Percentiles rank a stretch among this genome's conserved stretches.
phyloP scores from a whole-genome alignment of 2,113 vertebrate species.

The Oriolus oriolus region DNA sequence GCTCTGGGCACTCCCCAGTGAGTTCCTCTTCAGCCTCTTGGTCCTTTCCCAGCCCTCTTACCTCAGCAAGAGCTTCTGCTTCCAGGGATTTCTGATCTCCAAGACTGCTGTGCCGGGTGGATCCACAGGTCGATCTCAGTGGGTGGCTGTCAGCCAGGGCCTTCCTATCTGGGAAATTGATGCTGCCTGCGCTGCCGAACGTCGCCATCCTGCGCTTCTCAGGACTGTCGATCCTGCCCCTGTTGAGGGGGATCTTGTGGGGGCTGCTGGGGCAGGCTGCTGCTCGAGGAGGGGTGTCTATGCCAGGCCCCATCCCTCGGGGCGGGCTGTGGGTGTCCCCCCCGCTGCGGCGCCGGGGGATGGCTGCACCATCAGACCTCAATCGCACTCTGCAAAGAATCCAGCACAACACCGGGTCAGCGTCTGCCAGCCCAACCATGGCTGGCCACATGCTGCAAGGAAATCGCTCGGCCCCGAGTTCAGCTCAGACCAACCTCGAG shows the following conservation, averaged over 20 bases:
- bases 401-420: neutral
- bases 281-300: constrained; percentile 92
- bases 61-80: constrained; percentile 94
- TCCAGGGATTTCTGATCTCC: constrained; percentile 97
- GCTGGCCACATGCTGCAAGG: neutral
- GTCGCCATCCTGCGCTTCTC: constrained; percentile 93
- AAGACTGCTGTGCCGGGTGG: constrained; percentile 95
- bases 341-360: constrained; percentile 87
- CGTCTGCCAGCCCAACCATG: fast-evolving
- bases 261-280: constrained; percentile 96
- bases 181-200: constrained; percentile 93
- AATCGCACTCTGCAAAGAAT: constrained; percentile 82
- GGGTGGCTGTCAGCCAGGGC: constrained; percentile 85
- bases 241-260: constrained; percentile 86
- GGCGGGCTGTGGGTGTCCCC: constrained; percentile 91
- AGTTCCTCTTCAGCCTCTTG: neutral
- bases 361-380: constrained; percentile 90
- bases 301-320: constrained; percentile 77
- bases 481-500: neutral
- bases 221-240: constrained; percentile 88
- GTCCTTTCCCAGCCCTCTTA: constrained; percentile 47
- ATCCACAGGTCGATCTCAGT: constrained; percentile 81
- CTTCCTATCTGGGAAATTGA: constrained; percentile 93
- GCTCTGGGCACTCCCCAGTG: neutral
- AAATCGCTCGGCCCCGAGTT: neutral